Evolutionary conservation across 2,797 vertebrate genomes (phyloP).

Genomic region (Amniataba percoides): DNA sequence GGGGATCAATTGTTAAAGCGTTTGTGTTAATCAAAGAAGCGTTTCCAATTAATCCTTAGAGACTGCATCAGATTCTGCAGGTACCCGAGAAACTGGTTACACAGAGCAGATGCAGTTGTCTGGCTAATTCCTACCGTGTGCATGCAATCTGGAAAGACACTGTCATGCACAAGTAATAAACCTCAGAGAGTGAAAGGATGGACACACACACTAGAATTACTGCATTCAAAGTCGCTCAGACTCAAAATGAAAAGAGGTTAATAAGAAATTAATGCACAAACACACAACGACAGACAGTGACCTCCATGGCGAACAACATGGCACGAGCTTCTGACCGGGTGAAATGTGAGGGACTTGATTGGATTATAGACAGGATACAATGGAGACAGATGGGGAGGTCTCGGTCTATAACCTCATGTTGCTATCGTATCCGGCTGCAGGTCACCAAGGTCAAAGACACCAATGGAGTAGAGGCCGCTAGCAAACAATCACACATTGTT

Average conservation of each 20-base stretch:
- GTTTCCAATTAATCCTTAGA: not conserved
- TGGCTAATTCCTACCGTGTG: slow-evolving; percentile 66
- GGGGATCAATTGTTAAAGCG: not conserved
- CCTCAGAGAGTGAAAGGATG: slow-evolving; percentile 22
- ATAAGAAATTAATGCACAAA: slow-evolving; percentile 49
- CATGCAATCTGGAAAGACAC: slow-evolving; percentile 55
- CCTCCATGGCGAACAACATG: slow-evolving; percentile 50
- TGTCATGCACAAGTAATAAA: slow-evolving; percentile 76
- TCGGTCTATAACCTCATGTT: slow-evolving; percentile 28
- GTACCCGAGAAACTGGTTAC: slow-evolving; percentile 8
- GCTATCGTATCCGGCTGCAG: slow-evolving; percentile 25
- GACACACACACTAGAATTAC: slow-evolving; percentile 11
- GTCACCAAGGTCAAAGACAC: slow-evolving; percentile 35
- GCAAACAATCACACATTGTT: not conserved
- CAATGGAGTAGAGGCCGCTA: not conserved
- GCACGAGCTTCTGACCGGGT: slow-evolving; percentile 71
- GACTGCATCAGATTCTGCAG: slow-evolving; percentile 14
- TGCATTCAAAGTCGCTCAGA: too few species aligned
- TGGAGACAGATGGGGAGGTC: slow-evolving; percentile 43
- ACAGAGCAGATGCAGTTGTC: slow-evolving; percentile 50
- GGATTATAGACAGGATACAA: slow-evolving; percentile 67
- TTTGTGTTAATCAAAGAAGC: not conserved
- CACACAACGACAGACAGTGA: slow-evolving; percentile 46
- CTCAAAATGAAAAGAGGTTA: slow-evolving; percentile 53
- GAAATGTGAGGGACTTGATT: slow-evolving; percentile 60